phyloP scores from a whole-genome alignment of 2,888 invertebrate species.

The Drosophila melanosoma region DNA sequence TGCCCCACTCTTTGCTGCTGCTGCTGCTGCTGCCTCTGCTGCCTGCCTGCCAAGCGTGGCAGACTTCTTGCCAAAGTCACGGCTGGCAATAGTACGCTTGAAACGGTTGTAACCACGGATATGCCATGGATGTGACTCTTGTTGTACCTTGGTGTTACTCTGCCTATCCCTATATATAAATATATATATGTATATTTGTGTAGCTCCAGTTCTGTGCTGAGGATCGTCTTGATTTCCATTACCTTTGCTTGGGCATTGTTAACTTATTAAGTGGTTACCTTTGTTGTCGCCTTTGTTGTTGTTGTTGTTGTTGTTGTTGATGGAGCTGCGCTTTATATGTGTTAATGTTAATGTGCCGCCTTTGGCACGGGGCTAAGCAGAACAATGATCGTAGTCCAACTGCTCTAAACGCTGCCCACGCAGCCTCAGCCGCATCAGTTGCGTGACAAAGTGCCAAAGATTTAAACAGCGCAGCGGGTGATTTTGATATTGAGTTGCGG shows the following conservation, averaged over 20 bases:
- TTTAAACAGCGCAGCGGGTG: constrained; percentile 63
- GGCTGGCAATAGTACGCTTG: constrained; percentile 67
- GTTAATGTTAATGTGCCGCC: constrained; percentile 29
- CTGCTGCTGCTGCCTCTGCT: neutral
- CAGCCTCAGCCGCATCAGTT: constrained; percentile 17
- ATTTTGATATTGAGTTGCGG: constrained; percentile 4
- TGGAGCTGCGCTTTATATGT: constrained; percentile 30
- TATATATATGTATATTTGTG: neutral
- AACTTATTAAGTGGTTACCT: constrained; percentile 78
- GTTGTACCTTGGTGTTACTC: constrained; percentile 1
- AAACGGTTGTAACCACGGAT: constrained; percentile 56
- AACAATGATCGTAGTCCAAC: constrained; percentile 45
- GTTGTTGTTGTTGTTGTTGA: neutral
- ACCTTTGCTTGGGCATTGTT: constrained; percentile 64
- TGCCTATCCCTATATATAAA: neutral
- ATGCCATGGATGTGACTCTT: constrained; percentile 36
- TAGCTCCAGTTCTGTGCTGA: neutral
- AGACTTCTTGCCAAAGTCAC: constrained; percentile 72
- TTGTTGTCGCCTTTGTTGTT: constrained; percentile 66
- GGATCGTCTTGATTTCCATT: constrained; percentile 64
- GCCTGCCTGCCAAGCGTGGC: constrained; percentile 63
- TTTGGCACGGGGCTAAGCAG: constrained; percentile 30
- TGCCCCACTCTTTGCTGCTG: neutral
- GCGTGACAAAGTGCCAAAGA: constrained; percentile 53
- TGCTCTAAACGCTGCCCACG: constrained; percentile 65